These are phyloP conservation scores for Mythimna lalbum DNA, from an alignment of 2,888 invertebrate species.

Conservation along the genomic window DNA sequence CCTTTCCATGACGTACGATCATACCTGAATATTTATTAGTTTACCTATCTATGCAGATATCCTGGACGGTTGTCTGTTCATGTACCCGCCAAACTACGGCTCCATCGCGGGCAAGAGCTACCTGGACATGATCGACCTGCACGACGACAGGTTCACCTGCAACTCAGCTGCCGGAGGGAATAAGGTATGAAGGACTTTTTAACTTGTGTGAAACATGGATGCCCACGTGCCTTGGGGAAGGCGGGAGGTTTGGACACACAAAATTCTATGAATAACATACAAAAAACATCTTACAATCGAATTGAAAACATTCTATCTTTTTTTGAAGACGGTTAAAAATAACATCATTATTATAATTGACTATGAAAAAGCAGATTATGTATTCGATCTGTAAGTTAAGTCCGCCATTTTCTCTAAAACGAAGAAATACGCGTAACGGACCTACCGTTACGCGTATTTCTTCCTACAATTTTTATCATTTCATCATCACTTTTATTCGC, in stretches of 20 bases:
- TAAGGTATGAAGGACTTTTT: constrained; percentile 51
- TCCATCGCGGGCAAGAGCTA: constrained; percentile 88
- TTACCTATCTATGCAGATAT: constrained; percentile 69
- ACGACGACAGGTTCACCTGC: constrained; percentile 85
- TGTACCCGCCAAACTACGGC: constrained; percentile 89
- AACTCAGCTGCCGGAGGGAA: constrained; percentile 74
- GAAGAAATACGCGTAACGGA: no score
- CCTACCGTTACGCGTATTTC: no score
- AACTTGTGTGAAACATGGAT: background rate
- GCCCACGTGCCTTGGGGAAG: background rate
- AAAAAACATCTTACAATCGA: no score
- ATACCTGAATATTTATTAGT: background rate
- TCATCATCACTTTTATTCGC: background rate
- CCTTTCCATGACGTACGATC: no score
- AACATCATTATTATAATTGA: no score
- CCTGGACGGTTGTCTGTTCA: constrained; percentile 84
- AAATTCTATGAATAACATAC: no score
- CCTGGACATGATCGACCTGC: constrained; percentile 80
- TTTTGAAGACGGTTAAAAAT: no score
- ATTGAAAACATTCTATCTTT: no score
- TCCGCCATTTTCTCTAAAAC: no score
- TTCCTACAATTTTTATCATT: no score
- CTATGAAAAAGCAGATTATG: background rate
- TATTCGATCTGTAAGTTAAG: background rate
- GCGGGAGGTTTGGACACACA: no score